These are phyloP conservation scores for Oopsacas minuta DNA, from an alignment of 37 sponge, comb jelly and placozoan species.

Conservation along the genomic window DNA sequence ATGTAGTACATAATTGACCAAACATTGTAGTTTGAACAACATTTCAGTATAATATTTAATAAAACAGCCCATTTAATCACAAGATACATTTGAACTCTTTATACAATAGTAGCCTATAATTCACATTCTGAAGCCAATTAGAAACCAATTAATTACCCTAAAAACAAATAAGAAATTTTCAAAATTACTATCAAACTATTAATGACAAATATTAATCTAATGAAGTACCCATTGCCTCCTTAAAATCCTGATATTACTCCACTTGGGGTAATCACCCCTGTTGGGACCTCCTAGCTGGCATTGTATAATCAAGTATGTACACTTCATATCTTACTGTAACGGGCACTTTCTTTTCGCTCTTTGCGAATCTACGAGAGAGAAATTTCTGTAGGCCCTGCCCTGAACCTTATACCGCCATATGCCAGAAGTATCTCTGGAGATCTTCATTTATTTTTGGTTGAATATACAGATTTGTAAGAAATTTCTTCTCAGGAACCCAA, in stretches of 20 bases:
- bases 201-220: neutral
- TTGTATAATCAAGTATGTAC: slow-evolving; percentile 15
- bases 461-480: too few relatives aligned
- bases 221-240: neutral
- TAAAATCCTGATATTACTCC: slow-evolving; percentile 14
- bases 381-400: neutral
- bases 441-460: too few relatives aligned
- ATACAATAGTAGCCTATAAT: slow-evolving; percentile 3
- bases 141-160: neutral
- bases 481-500: too few relatives aligned
- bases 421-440: too few relatives aligned
- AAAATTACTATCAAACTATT: neutral
- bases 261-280: slow-evolving; percentile 2
- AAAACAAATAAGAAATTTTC: slow-evolving; percentile 1
- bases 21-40: slow-evolving; percentile 13
- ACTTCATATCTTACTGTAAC: neutral
- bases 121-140: slow-evolving; percentile 10
- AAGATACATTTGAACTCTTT: neutral
- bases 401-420: too few relatives aligned
- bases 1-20: neutral
- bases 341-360: slow-evolving; percentile 15
- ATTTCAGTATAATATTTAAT: neutral
- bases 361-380: slow-evolving; percentile 1
- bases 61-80: neutral
- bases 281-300: neutral